Base-by-base conservation (phyloP, 2,888 invertebrate species). In the Oxyscelio sp. region DNA sequence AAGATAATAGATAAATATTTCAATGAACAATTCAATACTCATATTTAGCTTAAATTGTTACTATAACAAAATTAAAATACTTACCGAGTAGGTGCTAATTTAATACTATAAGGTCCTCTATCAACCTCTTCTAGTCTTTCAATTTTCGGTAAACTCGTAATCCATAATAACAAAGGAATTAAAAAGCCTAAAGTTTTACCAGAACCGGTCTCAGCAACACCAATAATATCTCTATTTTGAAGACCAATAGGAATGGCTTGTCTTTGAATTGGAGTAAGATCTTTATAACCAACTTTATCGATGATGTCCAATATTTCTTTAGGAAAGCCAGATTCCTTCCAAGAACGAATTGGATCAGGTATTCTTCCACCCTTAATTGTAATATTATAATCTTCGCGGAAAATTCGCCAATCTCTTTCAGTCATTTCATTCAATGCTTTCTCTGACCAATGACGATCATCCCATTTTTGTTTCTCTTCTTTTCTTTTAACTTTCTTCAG, bases 321-420 rank as follows among this genome's bases (percentile, higher is more conserved):
- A 31, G 98, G 98, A 89, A 99, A 97, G 15, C 96, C 96, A 3
- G 98, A 98, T 95, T 99, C 99, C 86, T 97, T 97, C 99, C 99
- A 99, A 83, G 96, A 96, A 38, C 99, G 96, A 78, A 99, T 96
- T 0, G 99, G 99, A 95, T 99, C 98, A 0, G 99, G 99, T 89
- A 99, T 99, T 92, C 96, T 97, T 0, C 99, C 99, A 87, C 99
- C 99, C 94, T 99, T 99, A 83, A 99, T 98, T 2, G 99, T 98
- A 68, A 99, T 99, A 93, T 99, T 99, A 94, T 99, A 99, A 95
- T 99, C 99, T 94, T 99, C 99, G 86, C 99, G 96, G 94, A 99
- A 99, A 91, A 99, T 99, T 94, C 99, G 96, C 99, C 99, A 99
- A 95, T 99, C 99, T 90, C 99, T 96, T 94, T 99, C 99, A 0